Evolutionary conservation across 2,113 vertebrate genomes (phyloP), one percentile per base, ranked within the genome.

Genomic region (Atlantisia rogersi): DNA sequence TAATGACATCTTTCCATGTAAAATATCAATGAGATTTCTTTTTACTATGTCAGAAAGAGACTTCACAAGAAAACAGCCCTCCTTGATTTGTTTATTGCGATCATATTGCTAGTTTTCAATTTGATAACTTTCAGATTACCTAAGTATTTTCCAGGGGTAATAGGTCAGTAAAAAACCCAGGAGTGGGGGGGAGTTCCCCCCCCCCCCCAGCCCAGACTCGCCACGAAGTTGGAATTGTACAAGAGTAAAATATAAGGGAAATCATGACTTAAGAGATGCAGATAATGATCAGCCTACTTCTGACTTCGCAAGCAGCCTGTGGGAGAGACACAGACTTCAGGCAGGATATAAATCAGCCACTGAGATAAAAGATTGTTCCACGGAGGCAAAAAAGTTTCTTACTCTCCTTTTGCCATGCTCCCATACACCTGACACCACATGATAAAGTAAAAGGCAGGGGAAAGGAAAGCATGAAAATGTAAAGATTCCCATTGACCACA

Each of bases 281-380:
- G 95, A 96, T 96, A 97, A 86, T 82, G 91, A 97, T 97, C 96
- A 96, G 92, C 56, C 52, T 59, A 89, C 40, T 94, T 96, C 86
- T 96, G 83, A 92, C 53, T 97, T 87, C 62, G 75, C 70, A 85
- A 84, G 65, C 94, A 84, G 82, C 69, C 83, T 96, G 96, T 95
- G 94, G 91, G 88, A 94, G 90, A 95, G 69, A 90, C 74, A 78
- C 20, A 0, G 3, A 44, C 86, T 94, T 92, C 83, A 74, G 91
- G 96, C 86, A 97, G 83, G 96, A 96, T 96, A 96, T 89, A 79
- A 84, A 92, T 63, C 94, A 96, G 77, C 62, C 92, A 92, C 20
- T 92, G 84, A 91, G 70, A 84, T 37, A 13, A 1, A 65, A 73
- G 67, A 82, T 77, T 91, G 91, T 94, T 95, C 95, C 96, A 70